Conservation (phyloP, 2,113 vertebrate genomes). For the Myotis yumanensis region DNA sequence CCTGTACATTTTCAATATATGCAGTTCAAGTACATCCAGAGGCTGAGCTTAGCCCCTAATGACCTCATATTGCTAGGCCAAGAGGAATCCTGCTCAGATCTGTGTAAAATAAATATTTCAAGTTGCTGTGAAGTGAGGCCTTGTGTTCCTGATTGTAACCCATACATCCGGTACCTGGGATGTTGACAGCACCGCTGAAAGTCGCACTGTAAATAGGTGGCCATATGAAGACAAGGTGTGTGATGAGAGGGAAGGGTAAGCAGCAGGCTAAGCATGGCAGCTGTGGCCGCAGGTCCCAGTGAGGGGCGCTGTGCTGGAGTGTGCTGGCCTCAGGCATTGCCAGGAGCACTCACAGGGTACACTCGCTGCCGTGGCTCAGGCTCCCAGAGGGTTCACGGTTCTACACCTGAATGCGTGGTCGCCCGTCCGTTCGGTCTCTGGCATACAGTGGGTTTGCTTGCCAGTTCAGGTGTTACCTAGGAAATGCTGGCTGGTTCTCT, state of each 20-base stretch:
- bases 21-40: not conserved
- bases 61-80: not conserved
- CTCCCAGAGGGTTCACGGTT: not conserved
- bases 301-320: not conserved
- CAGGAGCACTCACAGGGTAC: not conserved
- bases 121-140: not conserved
- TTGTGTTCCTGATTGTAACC: constrained; percentile 8
- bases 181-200: not conserved
- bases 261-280: not conserved
- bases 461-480: constrained; percentile 17
- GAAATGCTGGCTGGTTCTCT: constrained; percentile 33
- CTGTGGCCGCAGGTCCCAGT: not conserved
- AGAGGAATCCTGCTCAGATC: not conserved
- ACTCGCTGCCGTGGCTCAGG: not conserved
- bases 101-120: not conserved
- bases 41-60: not conserved
- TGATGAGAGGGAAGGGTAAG: not conserved
- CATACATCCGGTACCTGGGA: not conserved
- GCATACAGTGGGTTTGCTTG: not conserved
- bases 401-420: not conserved
- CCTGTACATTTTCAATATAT: not conserved
- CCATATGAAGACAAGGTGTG: not conserved
- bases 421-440: not conserved
- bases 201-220: not conserved
- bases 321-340: not conserved